Conservation (phyloP, 1,140 invertebrate genomes). For the Carposina sasakii region DNA sequence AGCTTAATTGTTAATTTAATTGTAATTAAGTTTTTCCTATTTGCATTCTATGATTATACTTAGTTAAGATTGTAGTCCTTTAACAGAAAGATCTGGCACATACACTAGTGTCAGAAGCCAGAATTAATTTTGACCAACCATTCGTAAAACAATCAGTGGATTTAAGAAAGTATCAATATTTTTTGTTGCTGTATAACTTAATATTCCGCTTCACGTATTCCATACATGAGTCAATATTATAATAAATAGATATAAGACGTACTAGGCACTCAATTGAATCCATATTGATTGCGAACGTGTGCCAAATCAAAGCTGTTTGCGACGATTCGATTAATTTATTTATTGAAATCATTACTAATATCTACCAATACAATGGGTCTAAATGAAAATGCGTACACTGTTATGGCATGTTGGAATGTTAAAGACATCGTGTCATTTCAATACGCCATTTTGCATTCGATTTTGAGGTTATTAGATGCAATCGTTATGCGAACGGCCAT, state of each 20-base stretch:
- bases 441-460: conserved; percentile 67
- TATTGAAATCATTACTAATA: conserved; percentile 72
- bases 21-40: too few species aligned
- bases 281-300: conserved; percentile 55
- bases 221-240: conserved; percentile 58
- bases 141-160: too few species aligned
- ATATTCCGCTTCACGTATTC: conserved; percentile 54
- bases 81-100: too few species aligned
- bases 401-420: conserved; percentile 68
- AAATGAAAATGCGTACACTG: conserved; percentile 68
- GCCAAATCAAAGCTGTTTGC: conserved; percentile 64
- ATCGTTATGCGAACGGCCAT: conserved; percentile 66
- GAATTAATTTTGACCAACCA: too few species aligned
- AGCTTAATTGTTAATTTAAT: too few species aligned
- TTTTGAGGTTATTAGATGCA: conserved; percentile 71
- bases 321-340: conserved; percentile 69
- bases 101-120: too few species aligned
- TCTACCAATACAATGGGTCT: conserved; percentile 66
- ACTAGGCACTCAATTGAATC: conserved; percentile 48
- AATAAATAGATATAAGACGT: too few species aligned
- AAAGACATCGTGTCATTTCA: conserved; percentile 66
- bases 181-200: conserved; percentile 58
- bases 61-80: too few species aligned
- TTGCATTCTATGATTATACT: too few species aligned
- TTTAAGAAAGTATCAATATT: too few species aligned